Conservation (phyloP, 2,113 vertebrate species). For the Platysteira castanea region DNA sequence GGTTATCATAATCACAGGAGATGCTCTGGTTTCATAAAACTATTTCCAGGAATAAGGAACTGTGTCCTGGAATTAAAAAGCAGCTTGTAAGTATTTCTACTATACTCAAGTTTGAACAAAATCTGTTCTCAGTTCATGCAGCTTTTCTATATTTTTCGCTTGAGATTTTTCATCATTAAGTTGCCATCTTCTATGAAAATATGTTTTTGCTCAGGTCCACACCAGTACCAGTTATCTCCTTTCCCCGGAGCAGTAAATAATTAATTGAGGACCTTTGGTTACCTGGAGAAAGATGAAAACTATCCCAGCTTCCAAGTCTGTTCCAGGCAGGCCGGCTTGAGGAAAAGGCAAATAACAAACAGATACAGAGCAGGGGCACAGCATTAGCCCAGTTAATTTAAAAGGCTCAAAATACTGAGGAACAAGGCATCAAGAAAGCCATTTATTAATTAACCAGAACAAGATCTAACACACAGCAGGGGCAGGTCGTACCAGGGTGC, state of each 20-base stretch:
- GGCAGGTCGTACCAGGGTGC: accelerated
- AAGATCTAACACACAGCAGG: accelerated
- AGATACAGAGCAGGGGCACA: accelerated
- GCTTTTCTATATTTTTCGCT: not conserved
- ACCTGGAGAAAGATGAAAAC: not conserved
- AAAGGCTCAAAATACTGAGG: accelerated
- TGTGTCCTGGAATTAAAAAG: not conserved
- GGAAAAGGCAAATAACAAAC: accelerated
- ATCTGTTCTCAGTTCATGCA: not conserved
- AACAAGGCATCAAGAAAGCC: accelerated
- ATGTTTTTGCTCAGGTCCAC: no score
- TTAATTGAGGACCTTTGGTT: not conserved
- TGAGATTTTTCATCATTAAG: not conserved
- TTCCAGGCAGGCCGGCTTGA: accelerated
- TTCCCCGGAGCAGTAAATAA: not conserved
- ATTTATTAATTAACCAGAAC: accelerated
- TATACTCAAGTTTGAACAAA: not conserved
- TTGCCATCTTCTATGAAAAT: accelerated
- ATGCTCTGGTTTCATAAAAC: not conserved
- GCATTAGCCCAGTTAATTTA: accelerated
- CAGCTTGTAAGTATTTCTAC: not conserved
- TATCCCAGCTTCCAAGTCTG: not conserved
- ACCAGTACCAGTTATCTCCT: not conserved
- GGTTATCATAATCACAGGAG: not conserved
- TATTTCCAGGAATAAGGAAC: not conserved